Evolutionary conservation across 92 coral and sea anemone species (phyloP), one percentile per base, ranked within the genome.

Genomic region (Pocillopora meandrina): DNA sequence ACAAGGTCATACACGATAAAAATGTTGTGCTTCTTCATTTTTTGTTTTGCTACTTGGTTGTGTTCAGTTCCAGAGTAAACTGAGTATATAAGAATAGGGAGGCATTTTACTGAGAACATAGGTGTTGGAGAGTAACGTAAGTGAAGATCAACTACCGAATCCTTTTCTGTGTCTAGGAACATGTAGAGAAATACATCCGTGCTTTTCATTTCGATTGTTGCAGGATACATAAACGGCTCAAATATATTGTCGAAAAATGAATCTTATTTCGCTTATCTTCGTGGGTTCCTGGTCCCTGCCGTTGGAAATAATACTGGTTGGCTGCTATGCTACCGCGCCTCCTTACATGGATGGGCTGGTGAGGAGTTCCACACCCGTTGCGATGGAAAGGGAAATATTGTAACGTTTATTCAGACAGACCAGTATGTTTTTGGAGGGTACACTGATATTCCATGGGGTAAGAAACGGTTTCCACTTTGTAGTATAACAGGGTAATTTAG

Each of bases 371-470:
- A 76, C 81, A 26, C 11, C 55, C 47, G 1, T 0, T 76, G 81
- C 26, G 68, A 76, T 61, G 69, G 57, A 31, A 59, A 59, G 69
- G 35, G 12, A 9, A 10, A 76, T 17, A 76, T 69, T 2, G 68
- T 76, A 17, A 76, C 81, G 2, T 34, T 76, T 57, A 15, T 76
- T 15, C 0, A 61, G 61, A 61, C 12, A 0, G 56, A 35, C 5
- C 13, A 2, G 3, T 60, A 76, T 69, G 65, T 76, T 2, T 76
- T 76, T 10, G 81, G 81, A 34, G 81, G 70, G 36, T 76, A 60
- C 81, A 61, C 69, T 0, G 81, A 76, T 33, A 36, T 62, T 17
- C 81, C 81, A 34, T 76, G 81, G 81, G 81, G 60, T 75, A 34
- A 68, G 6, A 12, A 18, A 23, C 26, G 26, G 26, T 23, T 23